Evolutionary conservation across 2,888 invertebrate genomes (phyloP), one percentile per base, ranked within the genome.

Genomic region (Eupithecia tripunctaria): DNA sequence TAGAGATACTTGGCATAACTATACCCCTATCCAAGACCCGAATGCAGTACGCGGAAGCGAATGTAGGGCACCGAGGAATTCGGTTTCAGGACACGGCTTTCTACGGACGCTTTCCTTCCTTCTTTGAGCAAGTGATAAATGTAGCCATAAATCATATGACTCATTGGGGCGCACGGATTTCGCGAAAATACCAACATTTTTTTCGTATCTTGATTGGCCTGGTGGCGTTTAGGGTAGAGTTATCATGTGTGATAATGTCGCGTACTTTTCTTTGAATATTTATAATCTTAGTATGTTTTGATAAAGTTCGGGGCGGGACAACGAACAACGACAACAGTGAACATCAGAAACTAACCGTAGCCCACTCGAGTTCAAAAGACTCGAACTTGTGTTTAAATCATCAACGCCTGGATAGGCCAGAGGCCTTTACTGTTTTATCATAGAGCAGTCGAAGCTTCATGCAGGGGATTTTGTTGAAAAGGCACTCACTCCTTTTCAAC

Each of bases 111-210:
- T 21, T 51, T 51, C 71, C 73, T 73, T 70, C 70, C 74, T 64
- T 64, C 70, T 47, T 43, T 59, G 62, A 71, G 63, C 66, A 66
- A 66, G 74, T 71, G 74, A 74, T 74, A 74, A 74, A 74, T 74
- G 74, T 69, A 41, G 59, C 29, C 62, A 68, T 74, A 62, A 71
- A 74, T 74, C 74, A 71, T 71, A 68, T 25, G 14, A 70, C 62
- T 70, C 70, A 64, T 63, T 63, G 73, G 69, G 64, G 64, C 25
- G 64, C 6, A 36, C 32, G 36, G 64, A 64, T 64, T 64, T 64
- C 38, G 21, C n/a, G 38, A 38, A 38, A 64, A 64, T 21, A 64
- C n/a, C 36, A 63, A 12, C 10, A 63, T 21, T 21, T 36, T 18
- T 36, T 21, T 32, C 32, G 62, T 63, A 32, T 63, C 36, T 29